Percentiles rank a stretch among this genome's conserved stretches.
These are phyloP conservation scores for Diplosoma virens DNA, from an alignment of 23 tunicate genomes.

Conservation along the genomic window DNA sequence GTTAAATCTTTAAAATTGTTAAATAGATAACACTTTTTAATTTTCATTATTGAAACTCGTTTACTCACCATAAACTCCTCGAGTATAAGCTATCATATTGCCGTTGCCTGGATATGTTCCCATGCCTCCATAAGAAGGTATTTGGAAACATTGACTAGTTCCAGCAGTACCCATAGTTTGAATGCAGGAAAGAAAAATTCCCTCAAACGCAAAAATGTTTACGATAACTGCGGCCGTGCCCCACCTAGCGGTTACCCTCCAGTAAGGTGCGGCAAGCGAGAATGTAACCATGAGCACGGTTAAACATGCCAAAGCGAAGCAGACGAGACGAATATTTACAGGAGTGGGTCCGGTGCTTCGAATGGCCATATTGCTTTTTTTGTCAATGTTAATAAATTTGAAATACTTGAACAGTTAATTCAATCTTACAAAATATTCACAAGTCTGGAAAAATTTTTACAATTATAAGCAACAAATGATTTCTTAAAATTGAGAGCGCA, in stretches of 20 bases:
- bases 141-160: constrained; percentile 56
- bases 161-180: constrained; percentile 25
- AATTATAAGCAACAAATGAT: too few relatives aligned
- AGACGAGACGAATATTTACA: not conserved
- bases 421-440: too few relatives aligned
- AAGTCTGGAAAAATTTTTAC: too few relatives aligned
- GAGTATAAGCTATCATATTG: not conserved
- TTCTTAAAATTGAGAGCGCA: too few relatives aligned
- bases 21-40: too few relatives aligned
- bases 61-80: constrained; percentile 19
- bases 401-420: too few relatives aligned
- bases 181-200: constrained; percentile 65
- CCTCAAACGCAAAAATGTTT: constrained; percentile 68
- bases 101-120: not conserved
- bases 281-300: constrained; percentile 9
- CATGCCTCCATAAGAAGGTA: constrained; percentile 33
- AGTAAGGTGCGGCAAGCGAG: constrained; percentile 61
- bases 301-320: not conserved
- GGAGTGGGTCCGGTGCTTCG: constrained; percentile 6
- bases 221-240: constrained; percentile 43
- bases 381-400: too few relatives aligned
- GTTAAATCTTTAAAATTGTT: too few relatives aligned
- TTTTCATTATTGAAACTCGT: too few relatives aligned
- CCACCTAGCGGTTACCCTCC: constrained; percentile 66
- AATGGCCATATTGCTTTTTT: constrained; percentile 25